Percentiles rank a stretch among this genome's conserved stretches.
Evolutionary conservation across 2,888 invertebrate species (phyloP).

Genomic region (Glyphotaelius pellucidus): DNA sequence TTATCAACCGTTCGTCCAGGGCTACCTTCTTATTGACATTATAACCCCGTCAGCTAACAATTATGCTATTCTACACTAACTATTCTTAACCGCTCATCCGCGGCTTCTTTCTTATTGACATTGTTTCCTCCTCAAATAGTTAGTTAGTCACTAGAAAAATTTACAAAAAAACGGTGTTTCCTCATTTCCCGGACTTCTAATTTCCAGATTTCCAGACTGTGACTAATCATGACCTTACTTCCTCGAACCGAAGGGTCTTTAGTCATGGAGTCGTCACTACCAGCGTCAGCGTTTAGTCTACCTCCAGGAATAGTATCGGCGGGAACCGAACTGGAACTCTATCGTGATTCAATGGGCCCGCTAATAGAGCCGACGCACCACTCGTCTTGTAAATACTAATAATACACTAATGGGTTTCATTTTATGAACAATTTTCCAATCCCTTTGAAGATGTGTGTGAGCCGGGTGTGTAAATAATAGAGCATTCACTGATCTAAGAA

Average conservation of each 20-base stretch:
- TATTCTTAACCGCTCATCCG: neutral
- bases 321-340: slow-evolving; percentile 8
- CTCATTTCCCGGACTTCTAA: neutral
- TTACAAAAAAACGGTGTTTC: neutral
- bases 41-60: no score
- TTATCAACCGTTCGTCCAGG: no score
- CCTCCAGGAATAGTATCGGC: neutral
- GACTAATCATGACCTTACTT: neutral
- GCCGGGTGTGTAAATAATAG: neutral
- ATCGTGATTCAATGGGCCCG: neutral
- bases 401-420: neutral
- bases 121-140: neutral
- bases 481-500: neutral
- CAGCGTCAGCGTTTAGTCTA: neutral
- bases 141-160: neutral
- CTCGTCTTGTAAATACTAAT: neutral
- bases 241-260: neutral
- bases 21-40: no score
- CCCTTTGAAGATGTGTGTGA: neutral
- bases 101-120: neutral
- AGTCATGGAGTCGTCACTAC: neutral
- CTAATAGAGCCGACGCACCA: neutral
- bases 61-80: no score
- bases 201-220: neutral
- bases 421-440: neutral